Conservation (phyloP, 2,888 invertebrate species). For the Amphipoea lucens region DNA sequence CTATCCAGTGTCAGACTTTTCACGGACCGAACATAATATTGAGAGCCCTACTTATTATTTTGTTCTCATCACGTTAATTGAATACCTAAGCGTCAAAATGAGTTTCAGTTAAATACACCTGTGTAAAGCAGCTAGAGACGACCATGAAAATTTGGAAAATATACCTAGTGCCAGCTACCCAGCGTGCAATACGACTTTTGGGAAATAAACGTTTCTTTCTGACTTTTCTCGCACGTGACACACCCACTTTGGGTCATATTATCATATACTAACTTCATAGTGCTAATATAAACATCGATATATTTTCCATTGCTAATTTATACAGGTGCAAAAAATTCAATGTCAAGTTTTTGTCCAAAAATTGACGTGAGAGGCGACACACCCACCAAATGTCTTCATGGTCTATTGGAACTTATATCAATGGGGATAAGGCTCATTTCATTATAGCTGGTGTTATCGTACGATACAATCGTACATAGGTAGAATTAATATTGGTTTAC, state of each 20-base stretch:
- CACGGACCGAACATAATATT: not conserved
- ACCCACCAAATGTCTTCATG: constrained; percentile 69
- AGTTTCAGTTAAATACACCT: constrained; percentile 14
- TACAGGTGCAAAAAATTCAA: constrained; percentile 57
- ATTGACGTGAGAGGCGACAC: constrained; percentile 69
- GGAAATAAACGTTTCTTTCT: not conserved
- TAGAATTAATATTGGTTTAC: constrained; percentile 63
- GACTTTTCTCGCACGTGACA: constrained; percentile 25
- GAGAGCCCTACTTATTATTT: not conserved
- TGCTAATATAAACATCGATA: constrained; percentile 2
- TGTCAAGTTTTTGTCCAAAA: constrained; percentile 58
- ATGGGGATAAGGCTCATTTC: constrained; percentile 71
- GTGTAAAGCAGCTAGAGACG: constrained; percentile 15
- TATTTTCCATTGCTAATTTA: constrained; percentile 17
- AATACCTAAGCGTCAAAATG: not conserved
- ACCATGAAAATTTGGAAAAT: constrained; percentile 10
- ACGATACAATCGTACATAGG: constrained; percentile 43
- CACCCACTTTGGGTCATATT: constrained; percentile 37
- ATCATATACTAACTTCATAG: not conserved
- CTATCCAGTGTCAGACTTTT: not conserved
- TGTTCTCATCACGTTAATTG: not conserved
- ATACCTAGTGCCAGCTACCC: not conserved
- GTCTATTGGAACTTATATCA: constrained; percentile 39
- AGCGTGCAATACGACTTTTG: not conserved
- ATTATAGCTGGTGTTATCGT: constrained; percentile 26